phyloP scores from a whole-genome alignment of 2,888 invertebrate species.

The Machimus rusticus region DNA sequence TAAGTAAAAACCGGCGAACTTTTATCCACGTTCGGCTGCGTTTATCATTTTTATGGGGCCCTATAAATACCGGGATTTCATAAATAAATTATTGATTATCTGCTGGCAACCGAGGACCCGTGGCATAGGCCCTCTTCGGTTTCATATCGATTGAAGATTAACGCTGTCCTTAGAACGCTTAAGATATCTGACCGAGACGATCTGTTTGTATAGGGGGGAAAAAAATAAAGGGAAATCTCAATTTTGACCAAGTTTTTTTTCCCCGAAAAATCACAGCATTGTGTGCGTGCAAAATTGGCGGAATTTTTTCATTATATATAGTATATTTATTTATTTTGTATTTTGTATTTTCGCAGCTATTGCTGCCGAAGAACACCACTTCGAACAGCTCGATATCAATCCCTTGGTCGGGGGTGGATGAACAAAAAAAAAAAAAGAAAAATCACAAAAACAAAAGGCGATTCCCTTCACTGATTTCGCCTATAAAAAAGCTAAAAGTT shows the following conservation, averaged over 20 bases:
- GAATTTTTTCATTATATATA: background rate
- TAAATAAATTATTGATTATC: conserved; percentile 45
- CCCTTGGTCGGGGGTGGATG: background rate
- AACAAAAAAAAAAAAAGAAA: background rate
- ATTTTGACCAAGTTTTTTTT: background rate
- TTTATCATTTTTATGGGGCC: conserved; percentile 45
- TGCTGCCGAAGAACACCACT: background rate
- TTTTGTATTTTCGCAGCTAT: background rate
- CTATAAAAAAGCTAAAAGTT: conserved; percentile 5
- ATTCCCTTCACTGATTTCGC: background rate
- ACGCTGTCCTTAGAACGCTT: conserved; percentile 40
- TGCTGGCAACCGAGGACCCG: conserved; percentile 16
- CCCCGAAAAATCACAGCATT: background rate
- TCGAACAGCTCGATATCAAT: background rate
- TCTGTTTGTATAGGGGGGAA: conserved; percentile 16
- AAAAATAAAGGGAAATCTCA: background rate
- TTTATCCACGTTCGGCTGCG: conserved; percentile 42
- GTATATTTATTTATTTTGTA: background rate
- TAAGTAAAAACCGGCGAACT: conserved; percentile 35
- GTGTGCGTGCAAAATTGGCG: background rate
- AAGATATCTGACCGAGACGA: conserved; percentile 19
- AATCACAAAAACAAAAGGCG: background rate
- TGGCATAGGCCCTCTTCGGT: background rate
- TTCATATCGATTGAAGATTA: conserved; percentile 43
- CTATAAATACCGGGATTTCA: conserved; percentile 45